A percentile compares a stretch with the other conserved stretches of the same genome.
Conservation (phyloP, 2,888 invertebrate species). For the Seladonia tumulorum region DNA sequence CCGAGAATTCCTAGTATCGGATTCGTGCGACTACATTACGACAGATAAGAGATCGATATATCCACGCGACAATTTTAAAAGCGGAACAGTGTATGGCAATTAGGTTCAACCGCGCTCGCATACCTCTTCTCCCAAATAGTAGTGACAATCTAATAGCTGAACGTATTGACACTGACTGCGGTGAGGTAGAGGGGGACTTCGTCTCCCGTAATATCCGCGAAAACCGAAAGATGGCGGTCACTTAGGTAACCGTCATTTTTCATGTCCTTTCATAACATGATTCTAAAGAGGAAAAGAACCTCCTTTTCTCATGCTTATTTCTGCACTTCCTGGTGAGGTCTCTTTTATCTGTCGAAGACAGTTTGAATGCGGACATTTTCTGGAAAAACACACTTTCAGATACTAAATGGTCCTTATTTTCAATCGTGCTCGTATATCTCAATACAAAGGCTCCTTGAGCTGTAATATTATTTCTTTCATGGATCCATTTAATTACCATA, state of each 20-base stretch:
- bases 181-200: not conserved
- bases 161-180: constrained; percentile 31
- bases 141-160: constrained; percentile 7
- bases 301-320: not conserved
- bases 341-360: constrained; percentile 9
- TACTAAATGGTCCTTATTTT: not conserved
- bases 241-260: not conserved
- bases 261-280: not conserved
- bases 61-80: constrained; percentile 27
- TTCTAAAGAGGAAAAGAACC: not conserved
- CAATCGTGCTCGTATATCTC: not conserved
- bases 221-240: constrained; percentile 33
- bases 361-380: not conserved
- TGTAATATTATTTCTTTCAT: not conserved
- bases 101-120: constrained; percentile 26
- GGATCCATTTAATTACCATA: not conserved
- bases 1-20: constrained; percentile 27
- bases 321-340: not conserved
- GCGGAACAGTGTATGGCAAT: constrained; percentile 35
- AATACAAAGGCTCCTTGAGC: not conserved
- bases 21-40: constrained; percentile 17
- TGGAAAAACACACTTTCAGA: not conserved
- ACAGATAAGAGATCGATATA: constrained; percentile 37
- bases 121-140: constrained; percentile 11
- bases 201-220: constrained; percentile 35